These are phyloP conservation scores for Seladonia tumulorum DNA, from an alignment of 2,888 invertebrate species.

Conservation along the genomic window DNA sequence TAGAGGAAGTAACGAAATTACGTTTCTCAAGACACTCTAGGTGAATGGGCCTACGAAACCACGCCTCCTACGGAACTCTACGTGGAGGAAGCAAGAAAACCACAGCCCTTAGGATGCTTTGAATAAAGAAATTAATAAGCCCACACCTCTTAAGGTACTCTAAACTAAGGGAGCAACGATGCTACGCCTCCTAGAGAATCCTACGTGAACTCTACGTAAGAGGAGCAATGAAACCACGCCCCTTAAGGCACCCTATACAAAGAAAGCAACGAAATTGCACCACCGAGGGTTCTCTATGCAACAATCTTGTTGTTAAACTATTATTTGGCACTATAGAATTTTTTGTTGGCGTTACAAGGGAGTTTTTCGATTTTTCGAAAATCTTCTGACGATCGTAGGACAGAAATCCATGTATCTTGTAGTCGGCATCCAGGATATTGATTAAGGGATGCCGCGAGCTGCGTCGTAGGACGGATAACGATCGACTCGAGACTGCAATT, in stretches of 20 bases:
- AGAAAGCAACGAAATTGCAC: not conserved
- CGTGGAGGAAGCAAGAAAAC: not conserved
- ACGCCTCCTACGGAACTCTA: not conserved
- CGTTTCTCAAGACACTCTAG: no score
- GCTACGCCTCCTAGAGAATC: no score
- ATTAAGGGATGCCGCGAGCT: slow-evolving; percentile 65
- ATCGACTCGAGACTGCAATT: slow-evolving; percentile 70
- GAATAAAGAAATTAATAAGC: no score
- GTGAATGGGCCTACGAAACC: not conserved
- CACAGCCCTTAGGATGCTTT: not conserved
- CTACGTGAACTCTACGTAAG: not conserved
- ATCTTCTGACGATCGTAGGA: not conserved
- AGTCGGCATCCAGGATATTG: slow-evolving; percentile 61
- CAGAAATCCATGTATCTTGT: not conserved
- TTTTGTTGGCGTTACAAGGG: not conserved
- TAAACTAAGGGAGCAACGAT: no score
- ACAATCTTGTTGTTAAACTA: not conserved
- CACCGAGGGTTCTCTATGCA: not conserved
- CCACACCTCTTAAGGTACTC: no score
- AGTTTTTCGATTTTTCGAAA: not conserved
- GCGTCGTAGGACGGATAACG: slow-evolving; percentile 68
- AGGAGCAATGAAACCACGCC: not conserved
- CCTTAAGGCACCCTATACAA: not conserved
- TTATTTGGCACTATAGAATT: not conserved
- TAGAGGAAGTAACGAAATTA: no score